Evolutionary conservation across 2,113 vertebrate species (phyloP), one percentile per base, ranked within the genome.

Genomic region (Corythaeola cristata): DNA sequence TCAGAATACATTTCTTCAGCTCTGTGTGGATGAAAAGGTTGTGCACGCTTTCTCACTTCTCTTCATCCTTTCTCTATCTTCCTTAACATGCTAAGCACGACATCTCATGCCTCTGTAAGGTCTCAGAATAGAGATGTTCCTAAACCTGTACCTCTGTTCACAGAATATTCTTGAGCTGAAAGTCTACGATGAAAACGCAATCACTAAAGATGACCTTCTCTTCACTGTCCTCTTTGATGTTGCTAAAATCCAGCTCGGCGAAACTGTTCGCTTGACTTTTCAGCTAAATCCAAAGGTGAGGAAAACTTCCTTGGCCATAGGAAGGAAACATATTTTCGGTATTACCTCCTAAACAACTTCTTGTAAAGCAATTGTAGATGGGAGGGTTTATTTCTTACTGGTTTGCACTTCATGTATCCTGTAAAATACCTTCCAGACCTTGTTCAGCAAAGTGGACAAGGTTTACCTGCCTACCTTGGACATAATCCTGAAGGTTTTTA

Each of bases 131-230:
- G 56, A 41, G 15, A 49, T 52, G 17, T 53, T 84, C 23, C 44
- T 85, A 60, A 95, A 52, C 39, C 32, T 71, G 26, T 55, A 37
- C 11, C 13, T 89, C 18, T 92, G 21, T 92, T 89, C 91, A 50
- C 94, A 98, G 98, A 98, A 98, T 47, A 60, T 98, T 95, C 97
- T 98, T 72, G 98, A 98, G 60, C 63, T 98, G 55, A 98, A 90
- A 41, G 11, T 98, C 85, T 97, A 95, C 41, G 98, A 98, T 55
- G 98, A 98, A 91, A 98, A 98, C 50, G 45, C 50, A 47, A 14
- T 93, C 44, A 93, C 93, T 4, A 75, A 90, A 74, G 98, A 98
- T 44, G 96, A 98, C 6, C 84, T 91, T 30, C 97, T 98, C 58
- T 98, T 95, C 93, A 97, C 94, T 41, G 39, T 98, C 75, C 92